These are phyloP conservation scores for Zalophus californianus DNA, from an alignment of 2,797 vertebrate genomes.

Conservation along the genomic window DNA sequence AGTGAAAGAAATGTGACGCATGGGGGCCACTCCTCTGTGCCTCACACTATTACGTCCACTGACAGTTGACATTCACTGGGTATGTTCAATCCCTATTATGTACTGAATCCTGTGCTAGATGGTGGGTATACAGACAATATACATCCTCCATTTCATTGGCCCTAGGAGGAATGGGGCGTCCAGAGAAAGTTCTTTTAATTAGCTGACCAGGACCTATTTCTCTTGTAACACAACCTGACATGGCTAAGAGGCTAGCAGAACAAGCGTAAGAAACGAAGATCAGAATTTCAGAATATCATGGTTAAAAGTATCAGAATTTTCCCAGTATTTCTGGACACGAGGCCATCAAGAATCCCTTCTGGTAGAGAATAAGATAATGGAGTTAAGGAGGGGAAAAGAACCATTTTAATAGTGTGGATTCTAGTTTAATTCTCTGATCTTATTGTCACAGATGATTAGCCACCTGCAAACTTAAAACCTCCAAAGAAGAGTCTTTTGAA, in stretches of 20 bases:
- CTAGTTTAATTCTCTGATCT: slow-evolving; percentile 51
- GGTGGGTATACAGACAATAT: not conserved
- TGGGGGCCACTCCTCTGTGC: not conserved
- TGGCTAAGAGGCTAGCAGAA: slow-evolving; percentile 4
- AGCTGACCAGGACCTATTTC: slow-evolving; percentile 66
- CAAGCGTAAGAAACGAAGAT: not conserved
- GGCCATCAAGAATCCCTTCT: slow-evolving; percentile 32
- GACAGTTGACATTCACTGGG: not conserved
- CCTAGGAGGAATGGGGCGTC: not conserved
- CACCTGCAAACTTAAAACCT: slow-evolving; percentile 58
- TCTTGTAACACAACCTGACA: slow-evolving; percentile 17
- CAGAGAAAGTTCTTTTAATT: slow-evolving; percentile 62
- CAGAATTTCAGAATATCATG: not conserved
- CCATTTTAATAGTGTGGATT: slow-evolving; percentile 9
- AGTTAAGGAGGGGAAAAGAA: slow-evolving; percentile 54
- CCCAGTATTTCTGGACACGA: not conserved
- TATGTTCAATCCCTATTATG: not conserved
- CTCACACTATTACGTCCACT: not conserved
- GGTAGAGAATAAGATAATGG: not conserved
- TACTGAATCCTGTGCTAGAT: not conserved
- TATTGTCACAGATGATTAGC: slow-evolving; percentile 34
- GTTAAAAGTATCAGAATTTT: not conserved
- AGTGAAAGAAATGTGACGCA: not conserved
- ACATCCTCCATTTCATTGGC: not conserved
- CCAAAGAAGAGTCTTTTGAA: slow-evolving; percentile 63